phyloP scores from a whole-genome alignment of 2,888 invertebrate species.

The Acronicta leporina region DNA sequence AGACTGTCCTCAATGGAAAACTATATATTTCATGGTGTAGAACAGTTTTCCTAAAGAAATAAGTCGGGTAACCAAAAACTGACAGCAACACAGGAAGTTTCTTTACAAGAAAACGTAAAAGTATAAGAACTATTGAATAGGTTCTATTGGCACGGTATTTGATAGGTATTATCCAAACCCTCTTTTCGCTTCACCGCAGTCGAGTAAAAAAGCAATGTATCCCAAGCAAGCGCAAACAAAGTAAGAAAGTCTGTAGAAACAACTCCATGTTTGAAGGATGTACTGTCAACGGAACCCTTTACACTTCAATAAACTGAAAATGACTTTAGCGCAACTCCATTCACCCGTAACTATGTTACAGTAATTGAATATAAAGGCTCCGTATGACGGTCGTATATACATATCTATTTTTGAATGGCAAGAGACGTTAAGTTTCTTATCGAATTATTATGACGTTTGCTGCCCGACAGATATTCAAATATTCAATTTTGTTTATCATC shows the following conservation, averaged over 20 bases:
- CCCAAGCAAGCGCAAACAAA: constrained; percentile 19
- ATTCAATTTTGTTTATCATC: too few relatives aligned
- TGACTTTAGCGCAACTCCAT: constrained; percentile 56
- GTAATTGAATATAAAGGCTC: constrained; percentile 56
- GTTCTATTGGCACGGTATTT: too few relatives aligned
- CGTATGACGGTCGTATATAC: constrained; percentile 26
- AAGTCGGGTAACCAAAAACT: too few relatives aligned
- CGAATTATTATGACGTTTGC: neutral
- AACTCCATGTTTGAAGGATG: constrained; percentile 42
- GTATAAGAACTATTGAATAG: too few relatives aligned
- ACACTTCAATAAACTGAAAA: constrained; percentile 61
- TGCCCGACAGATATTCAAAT: too few relatives aligned
- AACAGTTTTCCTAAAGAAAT: too few relatives aligned
- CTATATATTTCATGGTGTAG: too few relatives aligned
- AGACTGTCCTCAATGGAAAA: too few relatives aligned
- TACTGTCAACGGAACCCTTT: constrained; percentile 49
- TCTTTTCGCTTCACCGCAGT: too few relatives aligned
- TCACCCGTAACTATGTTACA: constrained; percentile 53
- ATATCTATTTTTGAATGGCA: constrained; percentile 26
- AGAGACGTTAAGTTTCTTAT: constrained; percentile 4
- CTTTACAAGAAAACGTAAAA: too few relatives aligned
- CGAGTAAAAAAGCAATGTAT: constrained; percentile 23
- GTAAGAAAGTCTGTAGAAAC: constrained; percentile 29
- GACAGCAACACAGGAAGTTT: too few relatives aligned
- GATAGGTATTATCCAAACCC: too few relatives aligned